A percentile compares a stretch with the other conserved stretches of the same genome.
Evolutionary conservation across 2,797 vertebrate species (phyloP).

Genomic region (Pagetopsis macropterus): DNA sequence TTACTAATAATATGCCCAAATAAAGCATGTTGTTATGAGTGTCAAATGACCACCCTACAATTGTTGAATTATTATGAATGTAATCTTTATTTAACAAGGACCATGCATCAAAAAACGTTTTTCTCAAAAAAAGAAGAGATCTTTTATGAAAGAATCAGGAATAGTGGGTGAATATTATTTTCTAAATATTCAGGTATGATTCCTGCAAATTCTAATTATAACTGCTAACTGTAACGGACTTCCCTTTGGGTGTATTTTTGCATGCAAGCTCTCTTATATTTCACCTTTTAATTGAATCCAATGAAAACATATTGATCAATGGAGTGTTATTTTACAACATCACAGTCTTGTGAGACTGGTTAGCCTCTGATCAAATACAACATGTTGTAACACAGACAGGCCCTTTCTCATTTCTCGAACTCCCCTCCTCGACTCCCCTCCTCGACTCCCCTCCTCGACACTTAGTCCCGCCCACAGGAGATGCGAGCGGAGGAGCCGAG

Average conservation of each 20-base stretch:
- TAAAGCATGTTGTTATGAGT: neutral
- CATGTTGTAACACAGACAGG: constrained; percentile 5
- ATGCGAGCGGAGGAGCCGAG: too few species aligned
- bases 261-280: neutral
- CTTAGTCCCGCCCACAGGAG: too few species aligned
- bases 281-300: neutral
- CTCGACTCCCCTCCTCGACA: too few species aligned
- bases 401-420: too few species aligned
- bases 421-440: too few species aligned
- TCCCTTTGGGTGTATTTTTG: neutral
- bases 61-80: too few species aligned
- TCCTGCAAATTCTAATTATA: neutral
- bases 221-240: neutral
- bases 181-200: neutral
- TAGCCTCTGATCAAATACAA: neutral
- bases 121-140: too few species aligned
- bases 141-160: too few species aligned
- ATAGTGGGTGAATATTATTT: too few species aligned
- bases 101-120: too few species aligned
- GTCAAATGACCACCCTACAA: neutral
- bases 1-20: neutral
- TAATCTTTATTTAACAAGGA: too few species aligned
- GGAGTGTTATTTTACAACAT: neutral
- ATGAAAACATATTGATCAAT: neutral
- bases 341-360: neutral